Conservation (phyloP, 2,888 invertebrate species). For the Eristalis arbustorum region DNA sequence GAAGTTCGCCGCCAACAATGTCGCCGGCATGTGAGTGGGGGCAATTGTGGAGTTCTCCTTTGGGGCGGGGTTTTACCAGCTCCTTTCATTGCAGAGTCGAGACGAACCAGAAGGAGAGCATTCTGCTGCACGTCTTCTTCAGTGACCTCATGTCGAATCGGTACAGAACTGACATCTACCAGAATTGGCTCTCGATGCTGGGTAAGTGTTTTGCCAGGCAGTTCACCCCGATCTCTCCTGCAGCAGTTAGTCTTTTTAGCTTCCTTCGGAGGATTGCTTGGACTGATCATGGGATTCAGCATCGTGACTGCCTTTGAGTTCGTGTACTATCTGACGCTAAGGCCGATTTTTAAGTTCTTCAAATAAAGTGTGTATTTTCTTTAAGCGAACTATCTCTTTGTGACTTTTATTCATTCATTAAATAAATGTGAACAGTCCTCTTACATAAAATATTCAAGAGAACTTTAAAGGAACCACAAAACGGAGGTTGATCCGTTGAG, state of each 20-base stretch:
- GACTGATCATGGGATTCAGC: constrained; percentile 87
- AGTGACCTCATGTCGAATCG: constrained; percentile 86
- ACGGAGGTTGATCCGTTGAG: no score
- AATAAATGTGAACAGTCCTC: background rate
- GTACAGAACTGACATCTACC: constrained; percentile 85
- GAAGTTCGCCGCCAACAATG: constrained; percentile 79
- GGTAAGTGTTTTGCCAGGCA: constrained; percentile 79
- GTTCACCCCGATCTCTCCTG: no score
- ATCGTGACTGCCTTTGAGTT: constrained; percentile 86
- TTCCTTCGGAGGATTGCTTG: constrained; percentile 86
- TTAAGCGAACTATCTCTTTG: no score
- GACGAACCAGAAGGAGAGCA: constrained; percentile 81
- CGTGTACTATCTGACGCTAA: constrained; percentile 83
- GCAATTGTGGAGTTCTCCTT: background rate
- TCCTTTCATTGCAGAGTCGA: constrained; percentile 77
- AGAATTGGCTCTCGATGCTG: constrained; percentile 86
- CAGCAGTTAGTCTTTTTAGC: constrained; percentile 81
- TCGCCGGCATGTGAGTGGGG: constrained; percentile 72
- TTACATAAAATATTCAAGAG: background rate
- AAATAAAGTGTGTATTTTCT: constrained; percentile 67
- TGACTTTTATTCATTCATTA: no score
- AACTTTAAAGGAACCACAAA: background rate
- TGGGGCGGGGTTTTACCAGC: background rate
- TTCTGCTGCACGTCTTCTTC: constrained; percentile 86
- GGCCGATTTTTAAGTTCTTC: constrained; percentile 81